A percentile compares a stretch with the other conserved stretches of the same genome.
These are phyloP conservation scores for Cossypha dichroa DNA, from an alignment of 2,797 vertebrate genomes.

Conservation along the genomic window DNA sequence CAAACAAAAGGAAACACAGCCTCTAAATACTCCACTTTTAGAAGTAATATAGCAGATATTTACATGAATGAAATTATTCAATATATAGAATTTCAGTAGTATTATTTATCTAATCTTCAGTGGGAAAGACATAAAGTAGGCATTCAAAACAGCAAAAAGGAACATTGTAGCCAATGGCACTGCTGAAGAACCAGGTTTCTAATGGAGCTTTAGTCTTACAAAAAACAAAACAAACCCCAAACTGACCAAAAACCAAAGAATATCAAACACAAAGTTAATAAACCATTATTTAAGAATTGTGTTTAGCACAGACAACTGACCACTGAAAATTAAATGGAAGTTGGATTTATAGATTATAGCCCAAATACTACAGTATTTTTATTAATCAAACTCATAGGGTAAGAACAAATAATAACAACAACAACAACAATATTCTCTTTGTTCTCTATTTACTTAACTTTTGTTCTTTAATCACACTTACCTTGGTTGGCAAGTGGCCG, in stretches of 20 bases:
- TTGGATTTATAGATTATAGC: not conserved
- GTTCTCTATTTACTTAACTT: not conserved
- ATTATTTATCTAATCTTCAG: not conserved
- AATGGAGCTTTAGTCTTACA: not conserved
- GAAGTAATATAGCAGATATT: not conserved
- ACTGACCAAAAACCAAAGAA: not conserved
- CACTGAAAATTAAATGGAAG: not conserved
- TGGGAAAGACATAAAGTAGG: not conserved
- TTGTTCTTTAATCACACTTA: constrained; percentile 16
- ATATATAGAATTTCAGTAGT: not conserved
- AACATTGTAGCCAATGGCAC: not conserved
- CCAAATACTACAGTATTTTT: not conserved
- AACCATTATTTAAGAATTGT: not conserved
- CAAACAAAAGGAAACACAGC: not conserved
- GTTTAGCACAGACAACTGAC: not conserved
- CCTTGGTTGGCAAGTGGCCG: constrained; percentile 6
- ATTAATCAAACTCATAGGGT: not conserved
- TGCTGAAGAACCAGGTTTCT: not conserved
- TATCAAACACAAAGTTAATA: not conserved
- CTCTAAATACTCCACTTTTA: not conserved
- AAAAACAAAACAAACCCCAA: not conserved
- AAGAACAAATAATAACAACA: not conserved
- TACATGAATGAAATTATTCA: not conserved
- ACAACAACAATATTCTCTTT: not conserved
- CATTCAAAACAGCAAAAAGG: not conserved